These are phyloP conservation scores for Loxodonta africana DNA, from an alignment of 2,113 vertebrate species.

Conservation along the genomic window DNA sequence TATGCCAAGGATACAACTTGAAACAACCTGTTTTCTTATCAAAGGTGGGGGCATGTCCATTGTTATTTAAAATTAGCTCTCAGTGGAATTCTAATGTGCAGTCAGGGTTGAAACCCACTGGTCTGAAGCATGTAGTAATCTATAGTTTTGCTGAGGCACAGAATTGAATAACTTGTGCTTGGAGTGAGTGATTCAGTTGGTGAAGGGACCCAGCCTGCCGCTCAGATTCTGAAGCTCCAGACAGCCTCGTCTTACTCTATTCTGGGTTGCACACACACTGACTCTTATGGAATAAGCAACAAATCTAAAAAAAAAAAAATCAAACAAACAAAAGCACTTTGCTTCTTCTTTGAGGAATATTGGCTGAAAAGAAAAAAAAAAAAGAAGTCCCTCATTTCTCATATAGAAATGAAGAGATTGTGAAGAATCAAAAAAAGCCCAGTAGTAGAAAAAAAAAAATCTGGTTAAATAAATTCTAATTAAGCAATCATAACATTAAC, in stretches of 20 bases:
- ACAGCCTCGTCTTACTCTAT: conserved; percentile 16
- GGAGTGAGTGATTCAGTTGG: conserved; percentile 57
- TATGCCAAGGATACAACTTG: not conserved
- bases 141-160: conserved; percentile 82
- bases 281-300: conserved; percentile 49
- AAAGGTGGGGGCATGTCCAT: not conserved
- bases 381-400: not conserved
- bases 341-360: conserved; percentile 21
- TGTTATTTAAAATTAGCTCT: conserved; percentile 68
- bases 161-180: conserved; percentile 78
- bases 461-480: conserved; percentile 6
- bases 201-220: conserved; percentile 31
- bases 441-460: not conserved
- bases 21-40: not conserved
- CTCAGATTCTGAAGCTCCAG: not conserved
- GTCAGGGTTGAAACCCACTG: conserved; percentile 70
- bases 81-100: conserved; percentile 69
- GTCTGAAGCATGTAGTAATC: conserved; percentile 77
- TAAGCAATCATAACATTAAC: conserved; percentile 16
- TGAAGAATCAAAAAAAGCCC: not conserved
- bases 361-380: conserved; percentile 43
- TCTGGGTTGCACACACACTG: not conserved
- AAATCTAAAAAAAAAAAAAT: conserved; percentile 36
- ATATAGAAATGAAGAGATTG: not conserved
- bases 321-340: not conserved